phyloP scores from a whole-genome alignment of 2,888 invertebrate species.

The Pseudoips prasinana region DNA sequence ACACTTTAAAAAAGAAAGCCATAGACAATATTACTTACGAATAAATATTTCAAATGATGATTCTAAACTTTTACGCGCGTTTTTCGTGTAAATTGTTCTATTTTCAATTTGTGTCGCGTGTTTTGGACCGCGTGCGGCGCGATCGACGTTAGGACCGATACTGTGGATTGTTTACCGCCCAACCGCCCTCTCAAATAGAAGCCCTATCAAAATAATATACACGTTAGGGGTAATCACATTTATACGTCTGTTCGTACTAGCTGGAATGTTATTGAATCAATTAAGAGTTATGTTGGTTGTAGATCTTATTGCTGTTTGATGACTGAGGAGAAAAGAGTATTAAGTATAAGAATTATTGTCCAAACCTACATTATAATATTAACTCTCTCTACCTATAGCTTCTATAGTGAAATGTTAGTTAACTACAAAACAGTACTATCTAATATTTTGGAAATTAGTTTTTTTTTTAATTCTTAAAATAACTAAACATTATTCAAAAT shows the following conservation, averaged over 20 bases:
- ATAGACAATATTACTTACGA: slow-evolving; percentile 29
- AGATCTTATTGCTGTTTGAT: too few relatives aligned
- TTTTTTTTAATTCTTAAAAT: too few relatives aligned
- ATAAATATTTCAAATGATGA: slow-evolving; percentile 18
- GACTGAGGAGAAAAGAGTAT: too few relatives aligned
- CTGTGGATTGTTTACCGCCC: slow-evolving; percentile 38
- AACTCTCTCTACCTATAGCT: too few relatives aligned
- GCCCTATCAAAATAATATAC: slow-evolving; percentile 32
- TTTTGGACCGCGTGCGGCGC: slow-evolving; percentile 30
- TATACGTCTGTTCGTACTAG: not conserved
- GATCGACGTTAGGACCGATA: slow-evolving; percentile 26
- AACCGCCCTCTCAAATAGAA: slow-evolving; percentile 39
- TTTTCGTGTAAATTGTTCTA: slow-evolving; percentile 23
- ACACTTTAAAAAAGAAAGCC: too few relatives aligned
- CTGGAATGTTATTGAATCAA: not conserved
- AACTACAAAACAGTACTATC: too few relatives aligned
- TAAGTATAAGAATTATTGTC: too few relatives aligned
- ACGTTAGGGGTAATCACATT: not conserved
- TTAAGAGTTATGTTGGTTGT: not conserved
- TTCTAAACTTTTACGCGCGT: slow-evolving; percentile 34
- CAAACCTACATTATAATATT: too few relatives aligned
- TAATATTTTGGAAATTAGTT: too few relatives aligned
- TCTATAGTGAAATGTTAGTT: too few relatives aligned
- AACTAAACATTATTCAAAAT: too few relatives aligned
- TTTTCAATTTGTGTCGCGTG: slow-evolving; percentile 21